Evolutionary conservation across 1,140 invertebrate species (phyloP), one percentile per base, ranked within the genome.

Genomic region (Neuroterus valhalla): DNA sequence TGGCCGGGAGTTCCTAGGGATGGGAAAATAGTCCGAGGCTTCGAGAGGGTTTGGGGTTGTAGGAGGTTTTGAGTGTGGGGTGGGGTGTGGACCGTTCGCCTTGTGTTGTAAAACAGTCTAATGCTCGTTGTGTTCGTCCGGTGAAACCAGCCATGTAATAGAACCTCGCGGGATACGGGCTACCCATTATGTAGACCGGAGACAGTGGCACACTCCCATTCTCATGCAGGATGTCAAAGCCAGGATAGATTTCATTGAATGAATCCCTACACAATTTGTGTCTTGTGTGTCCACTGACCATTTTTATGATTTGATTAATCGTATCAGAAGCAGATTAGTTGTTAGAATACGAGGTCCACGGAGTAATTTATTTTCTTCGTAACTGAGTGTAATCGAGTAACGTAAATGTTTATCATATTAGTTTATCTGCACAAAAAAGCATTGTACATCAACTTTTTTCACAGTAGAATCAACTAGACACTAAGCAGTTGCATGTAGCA

Each of bases 81-180:
- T 70, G 66, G 17, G 42, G 10, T 38, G 31, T 38, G 74, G 12
- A 69, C 31, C 46, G 70, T 62, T 72, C 66, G 71, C 71, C 45
- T 52, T 66, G 70, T 38, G 55, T 42, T 66, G 70, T 38, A 70
- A 50, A 26, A 42, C 6, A 45, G 26, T 73, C 81, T 80, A 84
- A 86, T 87, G 82, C 78, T 67, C 75, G 78, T 79, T 78, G 81
- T 86, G 86, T 87, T 88, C 88, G 86, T 85, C 74, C 79, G 78
- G 82, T 83, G 77, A 88, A 89, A 86, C 86, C 84, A 87, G 84
- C 77, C 87, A 83, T 87, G 85, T 88, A 87, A 89, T 86, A 87
- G 87, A 89, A 87, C 82, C 86, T 84, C 86, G 68, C 73, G 85
- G 85, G 86, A 84, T 79, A 72, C 52, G 62, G 68, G 66, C 66